Percentiles rank a stretch among this genome's conserved stretches.
Evolutionary conservation across 2,797 vertebrate genomes (phyloP).

Genomic region (Premnoplex brunnescens): DNA sequence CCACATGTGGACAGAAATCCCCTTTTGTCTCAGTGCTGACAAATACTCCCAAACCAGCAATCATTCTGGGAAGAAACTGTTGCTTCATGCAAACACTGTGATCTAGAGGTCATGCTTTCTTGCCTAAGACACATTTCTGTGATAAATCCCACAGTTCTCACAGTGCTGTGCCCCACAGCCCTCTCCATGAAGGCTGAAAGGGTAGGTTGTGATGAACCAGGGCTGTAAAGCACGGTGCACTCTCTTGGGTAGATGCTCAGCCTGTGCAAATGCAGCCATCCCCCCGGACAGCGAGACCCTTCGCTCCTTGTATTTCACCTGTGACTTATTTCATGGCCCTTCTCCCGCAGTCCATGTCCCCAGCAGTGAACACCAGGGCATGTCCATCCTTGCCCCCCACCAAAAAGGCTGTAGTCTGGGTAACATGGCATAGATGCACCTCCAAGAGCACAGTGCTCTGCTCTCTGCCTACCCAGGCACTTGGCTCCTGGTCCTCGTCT

Average conservation of each 20-base stretch:
- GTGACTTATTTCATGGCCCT: neutral
- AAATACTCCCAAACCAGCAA: slow-evolving; percentile 19
- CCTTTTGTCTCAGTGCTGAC: neutral
- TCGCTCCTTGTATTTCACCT: rapidly evolving
- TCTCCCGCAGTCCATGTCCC: rapidly evolving
- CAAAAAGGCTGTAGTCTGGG: rapidly evolving
- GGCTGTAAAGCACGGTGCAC: rapidly evolving
- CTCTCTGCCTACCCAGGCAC: no score
- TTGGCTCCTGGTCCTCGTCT: rapidly evolving
- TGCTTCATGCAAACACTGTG: neutral
- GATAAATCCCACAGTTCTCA: neutral
- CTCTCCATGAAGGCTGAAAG: neutral
- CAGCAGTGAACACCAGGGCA: rapidly evolving
- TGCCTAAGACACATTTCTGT: neutral
- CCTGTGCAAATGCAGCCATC: neutral
- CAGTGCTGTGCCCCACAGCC: neutral
- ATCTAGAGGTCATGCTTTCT: slow-evolving; percentile 7
- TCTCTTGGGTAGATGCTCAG: neutral
- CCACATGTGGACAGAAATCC: neutral
- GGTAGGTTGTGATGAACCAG: neutral
- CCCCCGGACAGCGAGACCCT: neutral
- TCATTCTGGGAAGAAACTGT: slow-evolving; percentile 13
- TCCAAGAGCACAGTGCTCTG: rapidly evolving
- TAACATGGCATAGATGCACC: rapidly evolving
- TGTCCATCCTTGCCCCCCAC: rapidly evolving